Evolutionary conservation across 2,113 vertebrate species (phyloP).

Genomic region (Equus quagga): DNA sequence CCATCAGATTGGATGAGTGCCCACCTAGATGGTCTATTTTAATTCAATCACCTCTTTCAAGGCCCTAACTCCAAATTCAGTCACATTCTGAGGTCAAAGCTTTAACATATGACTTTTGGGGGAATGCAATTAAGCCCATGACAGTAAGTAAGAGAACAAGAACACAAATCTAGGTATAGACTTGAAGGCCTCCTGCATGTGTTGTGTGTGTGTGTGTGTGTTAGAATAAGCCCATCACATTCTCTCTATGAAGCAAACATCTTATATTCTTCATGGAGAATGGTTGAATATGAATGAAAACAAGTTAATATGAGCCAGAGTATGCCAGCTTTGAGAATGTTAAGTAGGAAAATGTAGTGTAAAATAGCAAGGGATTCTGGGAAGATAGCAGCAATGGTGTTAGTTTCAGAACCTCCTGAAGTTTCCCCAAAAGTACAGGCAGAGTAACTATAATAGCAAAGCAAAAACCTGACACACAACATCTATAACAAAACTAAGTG

Average conservation of each 20-base stretch:
- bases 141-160: background rate
- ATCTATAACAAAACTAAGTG: background rate
- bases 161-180: background rate
- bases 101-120: background rate
- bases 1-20: background rate
- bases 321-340: background rate
- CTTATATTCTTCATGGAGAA: background rate
- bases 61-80: background rate
- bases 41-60: background rate
- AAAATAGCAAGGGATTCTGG: background rate
- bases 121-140: background rate
- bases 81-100: background rate
- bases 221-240: background rate
- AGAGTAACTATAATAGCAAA: background rate
- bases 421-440: background rate
- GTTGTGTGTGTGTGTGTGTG: background rate
- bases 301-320: background rate
- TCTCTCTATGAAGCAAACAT: background rate
- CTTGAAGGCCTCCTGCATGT: background rate
- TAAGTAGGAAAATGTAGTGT: background rate
- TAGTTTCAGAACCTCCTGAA: constrained; percentile 5
- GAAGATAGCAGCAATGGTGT: background rate
- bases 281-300: background rate
- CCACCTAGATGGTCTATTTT: background rate
- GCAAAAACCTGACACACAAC: background rate